Percentiles rank a stretch among this genome's conserved stretches.
Conservation (phyloP, 2,113 vertebrate species). For the Bufo bufo region DNA sequence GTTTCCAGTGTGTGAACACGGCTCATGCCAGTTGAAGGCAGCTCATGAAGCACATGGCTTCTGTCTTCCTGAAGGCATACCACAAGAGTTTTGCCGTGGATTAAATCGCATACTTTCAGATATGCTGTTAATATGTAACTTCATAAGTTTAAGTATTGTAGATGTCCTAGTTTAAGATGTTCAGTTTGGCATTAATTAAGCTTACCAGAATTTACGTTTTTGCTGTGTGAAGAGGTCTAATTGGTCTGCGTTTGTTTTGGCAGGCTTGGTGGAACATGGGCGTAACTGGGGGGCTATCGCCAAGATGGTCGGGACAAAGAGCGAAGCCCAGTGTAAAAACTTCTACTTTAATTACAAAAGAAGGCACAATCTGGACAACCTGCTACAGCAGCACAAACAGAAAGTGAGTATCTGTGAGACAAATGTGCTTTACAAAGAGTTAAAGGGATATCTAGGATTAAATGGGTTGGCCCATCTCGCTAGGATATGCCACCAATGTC, state of each 20-base stretch:
- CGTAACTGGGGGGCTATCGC: slow-evolving; percentile 97
- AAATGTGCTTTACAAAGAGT: background rate
- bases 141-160: background rate
- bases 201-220: background rate
- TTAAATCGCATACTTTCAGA: background rate
- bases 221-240: background rate
- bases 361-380: slow-evolving; percentile 93
- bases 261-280: slow-evolving; percentile 94
- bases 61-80: background rate
- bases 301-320: slow-evolving; percentile 98
- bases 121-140: background rate
- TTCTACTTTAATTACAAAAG: slow-evolving; percentile 99
- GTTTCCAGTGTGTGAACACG: background rate
- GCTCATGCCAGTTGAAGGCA: background rate
- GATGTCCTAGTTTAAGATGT: background rate
- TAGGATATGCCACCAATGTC: too few species aligned
- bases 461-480: background rate
- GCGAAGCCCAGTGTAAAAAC: slow-evolving; percentile 98
- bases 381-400: slow-evolving; percentile 96
- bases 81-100: background rate
- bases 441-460: background rate
- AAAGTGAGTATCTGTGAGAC: slow-evolving; percentile 71
- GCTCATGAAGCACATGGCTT: background rate
- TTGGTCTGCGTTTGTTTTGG: slow-evolving; percentile 49
- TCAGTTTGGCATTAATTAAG: background rate